Evolutionary conservation across 2,888 invertebrate species (phyloP).

Genomic region (Ceraclea dissimilis): DNA sequence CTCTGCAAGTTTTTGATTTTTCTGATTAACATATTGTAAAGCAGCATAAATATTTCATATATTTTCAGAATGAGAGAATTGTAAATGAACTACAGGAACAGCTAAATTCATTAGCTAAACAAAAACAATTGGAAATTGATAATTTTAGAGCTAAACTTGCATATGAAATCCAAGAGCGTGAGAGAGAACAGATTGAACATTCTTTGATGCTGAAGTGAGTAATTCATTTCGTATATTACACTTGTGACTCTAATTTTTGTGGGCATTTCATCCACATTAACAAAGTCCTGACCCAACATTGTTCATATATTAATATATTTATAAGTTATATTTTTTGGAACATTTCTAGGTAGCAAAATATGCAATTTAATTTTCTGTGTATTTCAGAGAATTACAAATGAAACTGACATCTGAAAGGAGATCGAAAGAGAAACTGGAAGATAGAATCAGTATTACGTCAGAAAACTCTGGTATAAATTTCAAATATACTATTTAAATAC

Average conservation of each 20-base stretch:
- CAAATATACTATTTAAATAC: too few species aligned
- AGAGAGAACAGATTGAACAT: constrained; percentile 73
- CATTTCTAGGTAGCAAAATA: too few species aligned
- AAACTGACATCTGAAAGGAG: constrained; percentile 67
- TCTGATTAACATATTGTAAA: too few species aligned
- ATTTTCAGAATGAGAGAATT: constrained; percentile 51
- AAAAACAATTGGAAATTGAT: constrained; percentile 53
- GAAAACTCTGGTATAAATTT: constrained; percentile 32
- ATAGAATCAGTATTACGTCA: constrained; percentile 36
- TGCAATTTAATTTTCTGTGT: too few species aligned
- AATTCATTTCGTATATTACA: too few species aligned
- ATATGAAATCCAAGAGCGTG: constrained; percentile 71
- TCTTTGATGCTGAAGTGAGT: constrained; percentile 62
- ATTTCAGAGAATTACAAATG: constrained; percentile 66
- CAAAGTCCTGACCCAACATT: too few species aligned
- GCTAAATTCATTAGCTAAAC: constrained; percentile 48
- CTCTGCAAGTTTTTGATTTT: too few species aligned
- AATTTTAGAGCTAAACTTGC: constrained; percentile 66
- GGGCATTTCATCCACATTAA: background rate
- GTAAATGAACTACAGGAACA: constrained; percentile 53
- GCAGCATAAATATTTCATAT: background rate
- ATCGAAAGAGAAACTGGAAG: constrained; percentile 65
- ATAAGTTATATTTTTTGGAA: too few species aligned
- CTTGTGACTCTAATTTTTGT: constrained; percentile 4
- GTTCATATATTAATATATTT: too few species aligned